phyloP scores from a whole-genome alignment of 1,140 invertebrate species.

The Maconellicoccus hirsutus region DNA sequence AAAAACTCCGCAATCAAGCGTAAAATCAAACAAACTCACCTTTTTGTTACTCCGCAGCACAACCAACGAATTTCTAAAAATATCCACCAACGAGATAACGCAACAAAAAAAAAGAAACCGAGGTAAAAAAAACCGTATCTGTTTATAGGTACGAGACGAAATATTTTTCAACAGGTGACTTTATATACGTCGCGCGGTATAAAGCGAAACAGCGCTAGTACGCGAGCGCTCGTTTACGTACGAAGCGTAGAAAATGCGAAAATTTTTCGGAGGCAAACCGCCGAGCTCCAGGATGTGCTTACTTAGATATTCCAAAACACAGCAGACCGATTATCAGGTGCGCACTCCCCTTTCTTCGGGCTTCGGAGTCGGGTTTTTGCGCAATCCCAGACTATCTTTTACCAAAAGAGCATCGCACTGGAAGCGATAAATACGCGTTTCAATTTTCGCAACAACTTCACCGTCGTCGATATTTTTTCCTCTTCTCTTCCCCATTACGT shows the following conservation, averaged over 20 bases:
- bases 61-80: not conserved
- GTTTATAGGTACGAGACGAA: conserved; percentile 7
- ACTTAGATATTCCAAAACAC: conserved; percentile 20
- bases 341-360: not conserved
- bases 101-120: too few species aligned
- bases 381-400: conserved; percentile 14
- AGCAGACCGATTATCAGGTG: conserved; percentile 20
- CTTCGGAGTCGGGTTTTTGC: conserved; percentile 14
- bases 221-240: not conserved
- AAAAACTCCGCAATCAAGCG: too few species aligned
- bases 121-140: not conserved
- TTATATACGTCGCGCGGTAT: not conserved
- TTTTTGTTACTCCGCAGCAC: too few species aligned
- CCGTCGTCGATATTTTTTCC: too few species aligned
- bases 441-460: too few species aligned
- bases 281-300: conserved; percentile 19
- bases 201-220: not conserved
- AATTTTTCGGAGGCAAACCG: conserved; percentile 1
- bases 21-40: too few species aligned
- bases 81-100: not conserved
- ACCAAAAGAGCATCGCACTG: conserved; percentile 14
- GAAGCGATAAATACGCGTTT: conserved; percentile 16
- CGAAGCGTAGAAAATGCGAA: conserved; percentile 11
- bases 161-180: conserved; percentile 21
- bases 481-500: too few species aligned